phyloP scores from a whole-genome alignment of 1,140 invertebrate genomes.

The Lamellibrachia luymesi region DNA sequence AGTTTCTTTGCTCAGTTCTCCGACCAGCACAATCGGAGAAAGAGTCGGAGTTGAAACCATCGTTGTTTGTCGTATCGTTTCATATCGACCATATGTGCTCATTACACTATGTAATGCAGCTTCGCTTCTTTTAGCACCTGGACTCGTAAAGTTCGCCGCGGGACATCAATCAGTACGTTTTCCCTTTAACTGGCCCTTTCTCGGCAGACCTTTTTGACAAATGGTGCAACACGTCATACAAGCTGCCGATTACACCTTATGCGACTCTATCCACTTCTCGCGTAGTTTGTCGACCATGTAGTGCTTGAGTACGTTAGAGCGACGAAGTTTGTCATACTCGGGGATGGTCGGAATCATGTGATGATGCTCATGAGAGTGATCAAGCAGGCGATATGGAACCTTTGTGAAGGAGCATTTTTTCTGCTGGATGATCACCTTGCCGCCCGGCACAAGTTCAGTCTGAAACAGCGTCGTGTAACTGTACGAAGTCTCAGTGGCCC shows the following conservation, averaged over 20 bases:
- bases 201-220: not conserved
- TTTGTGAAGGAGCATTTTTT: not conserved
- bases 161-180: too few species aligned
- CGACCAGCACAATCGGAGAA: not conserved
- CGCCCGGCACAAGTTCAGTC: not conserved
- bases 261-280: not conserved
- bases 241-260: not conserved
- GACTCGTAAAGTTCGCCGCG: not conserved
- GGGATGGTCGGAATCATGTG: constrained; percentile 7
- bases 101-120: not conserved
- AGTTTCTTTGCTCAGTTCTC: not conserved
- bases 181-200: not conserved
- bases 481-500: not conserved
- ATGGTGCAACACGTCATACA: not conserved
- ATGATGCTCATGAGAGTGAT: not conserved
- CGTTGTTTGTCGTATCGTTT: too few species aligned
- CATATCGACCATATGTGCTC: not conserved
- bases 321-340: not conserved
- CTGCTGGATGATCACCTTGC: constrained; percentile 10
- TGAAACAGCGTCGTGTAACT: not conserved
- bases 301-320: not conserved
- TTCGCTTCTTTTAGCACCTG: not conserved
- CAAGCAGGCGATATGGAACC: not conserved
- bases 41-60: not conserved
- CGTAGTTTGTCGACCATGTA: not conserved